Conservation (phyloP, 2,888 invertebrate species). For the Coremacera marginata region DNA sequence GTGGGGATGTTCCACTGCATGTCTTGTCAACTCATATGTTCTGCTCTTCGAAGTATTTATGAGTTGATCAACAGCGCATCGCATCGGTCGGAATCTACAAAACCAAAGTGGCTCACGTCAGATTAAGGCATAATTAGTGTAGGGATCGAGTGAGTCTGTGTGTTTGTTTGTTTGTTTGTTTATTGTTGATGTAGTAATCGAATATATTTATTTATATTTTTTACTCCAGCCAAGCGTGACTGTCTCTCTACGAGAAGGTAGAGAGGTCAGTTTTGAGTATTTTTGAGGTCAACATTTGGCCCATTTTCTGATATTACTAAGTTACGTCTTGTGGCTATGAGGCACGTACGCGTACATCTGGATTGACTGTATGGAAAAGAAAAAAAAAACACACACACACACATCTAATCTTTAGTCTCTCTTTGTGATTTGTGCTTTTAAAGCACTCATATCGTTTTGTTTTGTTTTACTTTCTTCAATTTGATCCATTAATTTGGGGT, state of each 20-base stretch:
- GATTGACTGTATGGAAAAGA: not conserved
- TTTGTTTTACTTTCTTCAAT: not conserved
- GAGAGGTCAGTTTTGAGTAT: constrained; percentile 31
- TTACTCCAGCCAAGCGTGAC: not conserved
- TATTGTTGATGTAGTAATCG: constrained; percentile 25
- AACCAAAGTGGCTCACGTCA: constrained; percentile 55
- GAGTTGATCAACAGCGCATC: constrained; percentile 38
- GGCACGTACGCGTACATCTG: constrained; percentile 5
- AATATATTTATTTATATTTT: constrained; percentile 32
- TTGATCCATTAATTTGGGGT: not conserved
- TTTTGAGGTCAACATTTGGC: constrained; percentile 59
- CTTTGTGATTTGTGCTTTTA: not conserved
- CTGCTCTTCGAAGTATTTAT: constrained; percentile 47
- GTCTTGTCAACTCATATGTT: constrained; percentile 22
- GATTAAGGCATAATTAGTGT: constrained; percentile 52
- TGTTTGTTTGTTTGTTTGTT: not conserved
- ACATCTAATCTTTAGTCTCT: not conserved
- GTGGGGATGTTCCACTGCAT: constrained; percentile 8
- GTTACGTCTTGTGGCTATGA: constrained; percentile 1
- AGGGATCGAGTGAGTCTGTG: constrained; percentile 22
- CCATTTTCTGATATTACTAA: constrained; percentile 45
- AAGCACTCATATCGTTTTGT: not conserved
- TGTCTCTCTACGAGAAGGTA: not conserved
- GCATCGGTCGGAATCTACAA: constrained; percentile 22
- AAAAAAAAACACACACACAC: too few species aligned